Conservation (phyloP, 2,888 invertebrate species). For the Pseudococcus longispinus region DNA sequence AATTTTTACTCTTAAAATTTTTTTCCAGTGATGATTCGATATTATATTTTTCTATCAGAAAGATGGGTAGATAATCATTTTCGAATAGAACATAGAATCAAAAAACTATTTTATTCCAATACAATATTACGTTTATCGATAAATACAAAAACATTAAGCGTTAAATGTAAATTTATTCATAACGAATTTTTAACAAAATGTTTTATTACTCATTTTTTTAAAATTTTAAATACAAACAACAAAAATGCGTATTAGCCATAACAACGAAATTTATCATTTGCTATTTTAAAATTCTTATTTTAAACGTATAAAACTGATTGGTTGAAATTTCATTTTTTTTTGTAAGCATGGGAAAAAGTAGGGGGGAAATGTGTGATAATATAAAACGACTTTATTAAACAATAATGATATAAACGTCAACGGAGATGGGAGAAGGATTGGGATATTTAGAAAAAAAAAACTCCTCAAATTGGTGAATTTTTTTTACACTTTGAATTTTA, state of each 20-base stretch:
- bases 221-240: constrained; percentile 9
- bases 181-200: constrained; percentile 31
- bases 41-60: no score
- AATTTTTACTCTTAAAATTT: no score
- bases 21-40: no score
- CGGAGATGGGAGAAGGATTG: not conserved
- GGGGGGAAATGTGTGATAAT: not conserved
- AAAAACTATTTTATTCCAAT: constrained; percentile 43
- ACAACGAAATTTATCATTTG: constrained; percentile 30
- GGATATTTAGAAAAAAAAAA: not conserved
- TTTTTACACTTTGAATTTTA: not conserved
- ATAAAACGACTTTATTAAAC: constrained; percentile 16
- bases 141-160: constrained; percentile 41
- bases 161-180: constrained; percentile 38
- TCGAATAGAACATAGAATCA: not conserved
- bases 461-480: not conserved
- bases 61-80: no score
- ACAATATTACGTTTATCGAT: constrained; percentile 30
- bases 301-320: constrained; percentile 30
- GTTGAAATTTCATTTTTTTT: not conserved
- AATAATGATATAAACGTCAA: constrained; percentile 37
- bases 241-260: constrained; percentile 41
- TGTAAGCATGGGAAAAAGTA: not conserved
- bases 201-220: constrained; percentile 31
- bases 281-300: constrained; percentile 32